These are phyloP conservation scores for Cliona cf. orientalis DNA, from an alignment of 37 sponge, comb jelly and placozoan genomes.

Conservation along the genomic window DNA sequence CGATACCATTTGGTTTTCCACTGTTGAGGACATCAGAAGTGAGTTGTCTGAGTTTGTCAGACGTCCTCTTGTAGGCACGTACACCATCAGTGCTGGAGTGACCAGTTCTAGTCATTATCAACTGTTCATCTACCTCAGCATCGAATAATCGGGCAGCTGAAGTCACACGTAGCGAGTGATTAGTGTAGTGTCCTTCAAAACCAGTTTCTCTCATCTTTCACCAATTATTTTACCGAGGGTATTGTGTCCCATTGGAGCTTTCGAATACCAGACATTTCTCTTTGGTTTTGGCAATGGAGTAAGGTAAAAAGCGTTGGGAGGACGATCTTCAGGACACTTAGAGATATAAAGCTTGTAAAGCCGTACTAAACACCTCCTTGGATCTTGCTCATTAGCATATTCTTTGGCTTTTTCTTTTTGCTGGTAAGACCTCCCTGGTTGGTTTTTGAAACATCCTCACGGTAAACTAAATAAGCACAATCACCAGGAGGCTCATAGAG, in stretches of 20 bases:
- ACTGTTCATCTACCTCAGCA: constrained; percentile 52
- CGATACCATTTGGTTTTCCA: background rate
- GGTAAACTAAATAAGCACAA: too few relatives aligned
- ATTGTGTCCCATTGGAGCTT: constrained; percentile 33
- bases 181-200: constrained; percentile 30
- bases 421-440: too few relatives aligned
- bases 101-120: too few relatives aligned
- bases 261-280: constrained; percentile 38
- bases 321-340: too few relatives aligned
- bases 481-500: too few relatives aligned
- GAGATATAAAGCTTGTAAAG: too few relatives aligned
- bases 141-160: constrained; percentile 36
- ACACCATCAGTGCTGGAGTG: constrained; percentile 41
- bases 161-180: constrained; percentile 40
- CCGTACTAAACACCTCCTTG: too few relatives aligned
- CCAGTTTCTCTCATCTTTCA: constrained; percentile 23
- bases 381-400: too few relatives aligned
- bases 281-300: constrained; percentile 26
- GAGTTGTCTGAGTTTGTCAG: too few relatives aligned
- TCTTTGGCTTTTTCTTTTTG: too few relatives aligned
- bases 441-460: too few relatives aligned
- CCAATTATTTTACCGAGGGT: background rate
- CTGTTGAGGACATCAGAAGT: constrained; percentile 43
- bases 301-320: constrained; percentile 46
- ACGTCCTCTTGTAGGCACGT: too few relatives aligned